Evolutionary conservation across 1,140 invertebrate genomes (phyloP).

Genomic region (Palaemon carinicauda): DNA sequence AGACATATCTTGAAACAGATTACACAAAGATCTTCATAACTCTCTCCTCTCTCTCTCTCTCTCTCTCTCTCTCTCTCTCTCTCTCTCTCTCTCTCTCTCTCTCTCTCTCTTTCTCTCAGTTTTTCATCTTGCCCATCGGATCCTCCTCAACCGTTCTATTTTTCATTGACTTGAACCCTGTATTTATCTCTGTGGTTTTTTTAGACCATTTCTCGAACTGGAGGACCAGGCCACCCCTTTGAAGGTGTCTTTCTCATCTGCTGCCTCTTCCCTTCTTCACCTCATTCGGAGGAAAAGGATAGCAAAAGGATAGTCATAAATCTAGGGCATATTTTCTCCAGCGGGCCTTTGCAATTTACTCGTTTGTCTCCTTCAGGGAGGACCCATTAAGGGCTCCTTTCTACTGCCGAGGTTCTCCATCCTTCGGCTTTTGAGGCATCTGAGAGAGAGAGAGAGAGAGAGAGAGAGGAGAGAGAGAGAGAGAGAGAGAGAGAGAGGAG

Average conservation of each 20-base stretch:
- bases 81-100: not conserved
- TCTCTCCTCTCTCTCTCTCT: not conserved
- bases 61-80: not conserved
- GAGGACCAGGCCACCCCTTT: not conserved
- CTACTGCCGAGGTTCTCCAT: not conserved
- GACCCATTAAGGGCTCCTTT: not conserved
- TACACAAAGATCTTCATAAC: not conserved
- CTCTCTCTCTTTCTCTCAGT: not conserved
- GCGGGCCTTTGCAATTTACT: slow-evolving; percentile 42
- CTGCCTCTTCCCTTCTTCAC: not conserved
- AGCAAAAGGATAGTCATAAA: slow-evolving; percentile 45
- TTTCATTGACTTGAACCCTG: not conserved
- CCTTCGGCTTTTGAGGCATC: not conserved
- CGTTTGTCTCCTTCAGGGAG: slow-evolving; percentile 42
- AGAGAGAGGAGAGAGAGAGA: too few species aligned
- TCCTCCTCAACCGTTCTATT: slow-evolving; percentile 10
- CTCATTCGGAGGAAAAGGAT: slow-evolving; percentile 26
- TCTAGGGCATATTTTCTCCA: slow-evolving; percentile 34
- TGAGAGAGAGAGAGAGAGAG: too few species aligned
- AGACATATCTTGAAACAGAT: not conserved
- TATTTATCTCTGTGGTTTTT: slow-evolving; percentile 5
- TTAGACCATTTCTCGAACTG: not conserved
- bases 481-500: too few species aligned
- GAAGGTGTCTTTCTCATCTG: too few species aligned
- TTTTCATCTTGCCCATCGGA: not conserved